Evolutionary conservation across 1,140 invertebrate genomes (phyloP), one percentile per base, ranked within the genome.

Genomic region (Armadillidium nasatum): DNA sequence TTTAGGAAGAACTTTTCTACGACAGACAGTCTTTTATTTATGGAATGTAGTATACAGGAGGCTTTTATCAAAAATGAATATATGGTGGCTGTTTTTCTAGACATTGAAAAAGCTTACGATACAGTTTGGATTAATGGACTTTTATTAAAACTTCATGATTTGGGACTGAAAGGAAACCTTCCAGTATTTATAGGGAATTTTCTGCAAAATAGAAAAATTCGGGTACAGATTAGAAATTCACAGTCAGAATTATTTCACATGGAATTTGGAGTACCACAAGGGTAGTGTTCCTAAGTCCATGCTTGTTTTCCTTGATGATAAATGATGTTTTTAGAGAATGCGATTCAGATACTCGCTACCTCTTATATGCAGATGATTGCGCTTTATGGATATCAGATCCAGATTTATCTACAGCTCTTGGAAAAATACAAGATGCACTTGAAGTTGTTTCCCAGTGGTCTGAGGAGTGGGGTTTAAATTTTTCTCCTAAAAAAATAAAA

Each of bases 311-410:
- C 7, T 44, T n/a, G 3, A 72, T 72, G 7, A 72, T 45, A 19
- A 46, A 72, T 23, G 3, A 72, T 23, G 3, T 72, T 1, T 72
- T 72, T 46, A 0, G 3, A 2, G 10, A 10, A 0, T 10, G 44
- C 2, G n/a, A 7, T 44, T 0, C 11, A 23, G 71, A 23, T 13
- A 21, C 43, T 45, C n/a, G 43, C 10, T 21, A 44, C 33, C 43
- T 23, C 11, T 23, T 72, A 0, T 72, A 43, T 4, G 71, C 71
- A 23, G 71, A 72, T 44, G 71, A 72, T 43, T 43, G 33, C 33
- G 71, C 71, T 11, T 10, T 72, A 11, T 72, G 71, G 71, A 11
- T 72, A 0, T 15, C 19, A 2, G 15, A 10, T 44, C 4, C 21
- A 10, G 4, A 15, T 44, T 21, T 43, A n/a, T 10, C 0, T 21